A percentile compares a stretch with the other conserved stretches of the same genome.
These are phyloP conservation scores for Pristionchus mayeri DNA, from an alignment of 2,888 invertebrate species.

Conservation along the genomic window DNA sequence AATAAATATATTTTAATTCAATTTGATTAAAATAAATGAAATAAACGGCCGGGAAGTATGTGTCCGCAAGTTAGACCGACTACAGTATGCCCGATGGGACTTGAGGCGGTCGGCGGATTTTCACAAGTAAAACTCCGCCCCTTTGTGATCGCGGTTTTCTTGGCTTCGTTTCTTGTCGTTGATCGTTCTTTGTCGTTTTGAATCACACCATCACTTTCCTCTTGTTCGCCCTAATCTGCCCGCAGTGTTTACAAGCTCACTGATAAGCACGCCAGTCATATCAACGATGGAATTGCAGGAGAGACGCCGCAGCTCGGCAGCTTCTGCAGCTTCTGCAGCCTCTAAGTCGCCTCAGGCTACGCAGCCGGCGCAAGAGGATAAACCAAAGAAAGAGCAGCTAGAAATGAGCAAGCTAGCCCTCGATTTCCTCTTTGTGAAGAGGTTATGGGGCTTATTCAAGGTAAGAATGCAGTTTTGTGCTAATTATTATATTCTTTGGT, in stretches of 20 bases:
- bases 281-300: slow-evolving; percentile 13
- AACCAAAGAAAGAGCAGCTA: not conserved
- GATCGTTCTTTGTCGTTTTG: not conserved
- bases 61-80: no score
- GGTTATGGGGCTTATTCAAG: slow-evolving; percentile 76
- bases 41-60: no score
- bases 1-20: no score
- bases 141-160: not conserved
- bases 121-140: slow-evolving; percentile 32
- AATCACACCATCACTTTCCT: not conserved
- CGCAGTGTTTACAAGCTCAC: not conserved
- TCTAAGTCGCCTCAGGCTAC: not conserved
- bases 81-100: no score
- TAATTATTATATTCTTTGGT: not conserved
- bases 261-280: slow-evolving; percentile 21
- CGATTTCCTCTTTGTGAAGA: slow-evolving; percentile 76
- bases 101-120: no score
- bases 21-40: no score
- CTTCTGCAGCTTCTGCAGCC: not conserved
- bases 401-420: slow-evolving; percentile 74
- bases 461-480: not conserved
- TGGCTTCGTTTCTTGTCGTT: not conserved
- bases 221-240: not conserved
- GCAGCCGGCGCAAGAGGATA: not conserved
- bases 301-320: slow-evolving; percentile 30